phyloP scores from a whole-genome alignment of 2,797 vertebrate genomes.

The Trachops cirrhosus region DNA sequence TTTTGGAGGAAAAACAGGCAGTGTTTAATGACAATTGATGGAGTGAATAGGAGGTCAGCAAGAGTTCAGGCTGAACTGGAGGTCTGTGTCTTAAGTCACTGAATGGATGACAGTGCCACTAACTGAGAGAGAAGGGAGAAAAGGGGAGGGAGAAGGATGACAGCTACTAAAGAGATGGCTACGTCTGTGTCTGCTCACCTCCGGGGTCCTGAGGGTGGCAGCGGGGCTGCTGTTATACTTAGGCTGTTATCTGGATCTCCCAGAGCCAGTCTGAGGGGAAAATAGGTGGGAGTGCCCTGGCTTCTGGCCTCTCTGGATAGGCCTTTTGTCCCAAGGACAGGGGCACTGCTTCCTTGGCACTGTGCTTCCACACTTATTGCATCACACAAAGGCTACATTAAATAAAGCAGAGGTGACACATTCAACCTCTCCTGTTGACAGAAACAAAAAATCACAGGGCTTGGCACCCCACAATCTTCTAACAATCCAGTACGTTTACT shows the following conservation, averaged over 20 bases:
- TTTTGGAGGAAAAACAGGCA: neutral
- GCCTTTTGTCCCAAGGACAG: too few species aligned
- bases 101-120: neutral
- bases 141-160: neutral
- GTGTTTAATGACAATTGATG: neutral
- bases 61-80: neutral
- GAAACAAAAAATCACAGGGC: neutral
- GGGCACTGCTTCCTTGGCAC: neutral
- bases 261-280: neutral
- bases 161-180: neutral
- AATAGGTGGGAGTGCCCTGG: fast-evolving
- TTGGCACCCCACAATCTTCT: neutral
- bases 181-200: neutral
- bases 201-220: fast-evolving
- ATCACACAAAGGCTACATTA: neutral
- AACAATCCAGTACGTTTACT: neutral
- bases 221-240: too few species aligned
- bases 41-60: neutral
- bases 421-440: neutral
- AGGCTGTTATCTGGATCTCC: neutral
- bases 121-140: neutral
- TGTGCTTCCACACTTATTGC: neutral
- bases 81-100: neutral
- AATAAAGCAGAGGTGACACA: neutral
- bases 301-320: neutral